Conservation (phyloP, 2,113 vertebrate species). For the Anhinga rufa region DNA sequence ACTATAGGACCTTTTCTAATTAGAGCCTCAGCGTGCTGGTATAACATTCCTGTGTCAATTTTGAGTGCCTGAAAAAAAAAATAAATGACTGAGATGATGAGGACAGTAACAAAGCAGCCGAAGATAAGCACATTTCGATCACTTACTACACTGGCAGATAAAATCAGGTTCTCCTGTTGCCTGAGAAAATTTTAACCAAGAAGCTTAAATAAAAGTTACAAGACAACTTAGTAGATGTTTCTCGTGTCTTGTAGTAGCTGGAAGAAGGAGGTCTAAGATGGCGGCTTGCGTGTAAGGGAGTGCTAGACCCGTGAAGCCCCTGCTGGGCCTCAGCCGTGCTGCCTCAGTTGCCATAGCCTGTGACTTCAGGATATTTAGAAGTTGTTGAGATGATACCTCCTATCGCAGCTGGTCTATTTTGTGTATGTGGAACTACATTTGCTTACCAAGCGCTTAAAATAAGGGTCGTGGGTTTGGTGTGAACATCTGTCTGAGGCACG, state of each 20-base stretch:
- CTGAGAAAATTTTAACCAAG: not conserved
- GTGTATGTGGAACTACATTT: not conserved
- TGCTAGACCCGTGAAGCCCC: not conserved
- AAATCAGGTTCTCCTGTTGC: not conserved
- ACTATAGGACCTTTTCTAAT: not conserved
- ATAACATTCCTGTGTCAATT: not conserved
- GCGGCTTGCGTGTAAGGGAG: not conserved
- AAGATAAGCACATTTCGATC: not conserved
- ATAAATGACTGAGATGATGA: not conserved
- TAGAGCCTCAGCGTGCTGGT: not conserved
- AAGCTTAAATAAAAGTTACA: not conserved
- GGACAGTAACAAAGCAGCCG: not conserved
- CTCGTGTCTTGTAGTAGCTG: not conserved
- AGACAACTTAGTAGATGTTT: not conserved
- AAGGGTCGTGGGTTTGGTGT: not conserved
- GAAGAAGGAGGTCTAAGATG: not conserved
- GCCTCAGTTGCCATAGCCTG: accelerated
- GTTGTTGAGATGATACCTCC: not conserved
- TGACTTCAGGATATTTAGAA: not conserved
- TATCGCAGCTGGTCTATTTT: accelerated
- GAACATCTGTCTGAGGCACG: accelerated
- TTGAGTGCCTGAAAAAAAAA: not conserved
- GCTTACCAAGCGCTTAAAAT: not conserved
- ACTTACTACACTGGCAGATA: not conserved
- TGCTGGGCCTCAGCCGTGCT: not conserved